Evolutionary conservation across 2,797 vertebrate genomes (phyloP), one percentile per base, ranked within the genome.

Genomic region (Sebastes minor): DNA sequence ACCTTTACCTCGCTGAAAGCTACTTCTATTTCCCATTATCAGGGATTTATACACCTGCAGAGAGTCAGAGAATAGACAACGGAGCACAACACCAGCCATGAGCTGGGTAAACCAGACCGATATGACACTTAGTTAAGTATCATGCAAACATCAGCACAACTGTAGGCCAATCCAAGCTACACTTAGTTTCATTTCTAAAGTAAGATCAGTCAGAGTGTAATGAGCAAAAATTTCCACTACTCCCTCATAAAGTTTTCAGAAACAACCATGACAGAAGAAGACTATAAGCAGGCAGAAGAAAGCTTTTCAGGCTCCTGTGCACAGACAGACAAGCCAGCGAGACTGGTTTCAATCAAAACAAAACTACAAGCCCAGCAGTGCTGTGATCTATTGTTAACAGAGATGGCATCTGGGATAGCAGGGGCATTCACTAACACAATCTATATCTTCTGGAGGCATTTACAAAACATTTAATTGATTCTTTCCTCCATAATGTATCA

Each of bases 311-410:
- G 61, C 74, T 79, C 74, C 80, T 64, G 80, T 46, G 28, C 20
- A 63, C 3, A 81, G 81, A 86, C 75, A 76, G 85, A 87, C 77
- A 74, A 82, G 82, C 76, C 74, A 85, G 86, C 10, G 1, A 89
- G 86, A 86, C 88, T 86, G 80, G 86, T 91, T 92, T 86, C 80
- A 91, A 89, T 92, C 88, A 88, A 86, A 92, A 91, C 87, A 92
- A 82, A 85, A 76, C 52, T 84, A 81, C 77, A 42, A 84, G 64
- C 74, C 78, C 55, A 75, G 79, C 79, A 22, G 82, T 5, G 69
- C 61, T 76, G 3, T 66, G 68, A 82, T 77, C 83, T 81, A 22
- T 73, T 81, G 72, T 88, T 85, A 84, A 84, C 76, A 86, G 33
- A 84, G 63, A 53, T 9, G 88, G 80, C 87, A 83, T 88, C 77